Conservation (phyloP, 2,888 invertebrate species). For the Geophilus truncorum region DNA sequence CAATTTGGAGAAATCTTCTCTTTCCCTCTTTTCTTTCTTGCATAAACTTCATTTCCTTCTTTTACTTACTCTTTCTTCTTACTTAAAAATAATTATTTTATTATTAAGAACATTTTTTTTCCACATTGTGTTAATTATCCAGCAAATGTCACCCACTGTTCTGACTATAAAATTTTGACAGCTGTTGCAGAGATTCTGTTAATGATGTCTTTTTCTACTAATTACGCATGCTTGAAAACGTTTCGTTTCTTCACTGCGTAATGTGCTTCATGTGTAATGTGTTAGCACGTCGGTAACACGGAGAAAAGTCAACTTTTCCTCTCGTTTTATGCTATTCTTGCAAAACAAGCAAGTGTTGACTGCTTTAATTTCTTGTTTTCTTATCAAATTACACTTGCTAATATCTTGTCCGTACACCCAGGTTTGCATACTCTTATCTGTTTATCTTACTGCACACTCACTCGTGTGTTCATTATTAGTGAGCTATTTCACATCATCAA, state of each 20-base stretch:
- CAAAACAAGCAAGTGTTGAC: background rate
- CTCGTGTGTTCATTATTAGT: background rate
- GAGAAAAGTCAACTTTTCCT: background rate
- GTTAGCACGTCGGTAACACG: background rate
- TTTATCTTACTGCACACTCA: background rate
- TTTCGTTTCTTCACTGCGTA: background rate
- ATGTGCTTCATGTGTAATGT: background rate
- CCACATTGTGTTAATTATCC: background rate
- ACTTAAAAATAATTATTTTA: background rate
- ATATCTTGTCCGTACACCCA: background rate
- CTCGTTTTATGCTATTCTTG: background rate
- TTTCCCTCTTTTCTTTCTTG: background rate
- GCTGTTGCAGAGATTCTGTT: conserved; percentile 12
- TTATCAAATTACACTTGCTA: background rate
- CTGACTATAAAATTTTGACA: background rate
- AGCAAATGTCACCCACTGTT: background rate
- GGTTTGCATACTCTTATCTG: background rate
- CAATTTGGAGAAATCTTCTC: background rate
- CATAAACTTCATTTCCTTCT: background rate
- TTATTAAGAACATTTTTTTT: background rate
- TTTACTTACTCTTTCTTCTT: background rate
- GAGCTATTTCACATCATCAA: conserved; percentile 4
- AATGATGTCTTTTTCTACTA: conserved; percentile 1
- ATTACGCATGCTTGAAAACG: background rate
- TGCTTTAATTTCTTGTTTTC: background rate